Evolutionary conservation across 64 coral and sea anemone genomes (phyloP), one percentile per base, ranked within the genome.

Genomic region (Montipora foliosa): DNA sequence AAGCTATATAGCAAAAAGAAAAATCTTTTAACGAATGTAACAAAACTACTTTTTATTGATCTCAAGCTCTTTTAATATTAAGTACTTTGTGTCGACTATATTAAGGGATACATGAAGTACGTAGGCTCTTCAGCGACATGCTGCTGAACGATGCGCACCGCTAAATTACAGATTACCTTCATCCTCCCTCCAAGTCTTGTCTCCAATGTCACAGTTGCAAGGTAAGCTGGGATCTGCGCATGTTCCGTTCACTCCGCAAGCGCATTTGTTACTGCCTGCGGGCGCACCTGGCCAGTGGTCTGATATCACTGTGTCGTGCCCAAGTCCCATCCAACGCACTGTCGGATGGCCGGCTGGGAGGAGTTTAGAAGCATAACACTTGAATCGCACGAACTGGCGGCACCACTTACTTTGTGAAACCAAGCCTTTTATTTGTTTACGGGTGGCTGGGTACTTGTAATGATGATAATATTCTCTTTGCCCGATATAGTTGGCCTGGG

Each of bases 141-240:
- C 37, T 37, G 2, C 37, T 37, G 37, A 37, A 37, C 37, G 37
- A 37, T 55, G 52, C 10, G 52, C 1, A 55, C 5, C 10, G 52
- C 10, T 10, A 5, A 55, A 10, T 55, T 55, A 55, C 9, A 0
- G 6, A 55, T 55, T 55, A 87, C 91, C 91, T 87, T 21, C 20
- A 62, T 79, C 74, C 74, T 87, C 71, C 62, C 91, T 76, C 91
- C 91, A 93, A 12, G 74, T 83, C 5, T 76, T 67, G 57, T 93
- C 82, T 15, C 83, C 83, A 62, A 67, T 79, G 59, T 86, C 81
- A 46, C 91, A 93, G 55, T 93, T 87, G 72, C 91, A 93, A 66
- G 6, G 5, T 16, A 77, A 22, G 20, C 11, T 72, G 0, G 71
- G 70, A 79, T 87, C 20, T 29, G 53, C 12, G 57, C 91, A 93